Evolutionary conservation across 1,140 invertebrate genomes (phyloP).

Genomic region (Acromyrmex echinatior): DNA sequence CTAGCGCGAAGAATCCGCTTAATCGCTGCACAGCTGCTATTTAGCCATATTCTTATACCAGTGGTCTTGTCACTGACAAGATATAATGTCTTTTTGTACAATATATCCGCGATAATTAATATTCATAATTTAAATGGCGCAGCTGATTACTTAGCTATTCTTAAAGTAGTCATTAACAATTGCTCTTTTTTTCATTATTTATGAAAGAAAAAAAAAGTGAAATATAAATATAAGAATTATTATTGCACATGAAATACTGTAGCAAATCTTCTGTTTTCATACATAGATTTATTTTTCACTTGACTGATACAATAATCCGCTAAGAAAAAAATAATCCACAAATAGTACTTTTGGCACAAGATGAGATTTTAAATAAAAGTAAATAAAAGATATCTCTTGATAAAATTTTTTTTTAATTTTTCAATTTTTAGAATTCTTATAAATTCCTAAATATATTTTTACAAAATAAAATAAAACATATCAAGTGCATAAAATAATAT

Average conservation of each 20-base stretch:
- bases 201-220: not conserved
- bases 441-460: no score
- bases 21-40: constrained; percentile 25
- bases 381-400: not conserved
- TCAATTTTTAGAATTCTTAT: no score
- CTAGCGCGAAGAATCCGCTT: constrained; percentile 28
- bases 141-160: not conserved
- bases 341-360: not conserved
- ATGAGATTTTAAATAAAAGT: not conserved
- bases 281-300: not conserved
- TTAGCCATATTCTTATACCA: constrained; percentile 37
- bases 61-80: constrained; percentile 30
- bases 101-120: constrained; percentile 37
- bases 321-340: not conserved
- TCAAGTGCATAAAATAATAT: no score
- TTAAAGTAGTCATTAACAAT: not conserved
- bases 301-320: not conserved
- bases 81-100: constrained; percentile 29
- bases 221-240: not conserved
- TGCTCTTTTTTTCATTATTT: not conserved
- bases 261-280: not conserved
- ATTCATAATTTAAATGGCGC: not conserved
- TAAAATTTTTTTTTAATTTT: no score
- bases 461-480: no score
- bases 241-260: not conserved